Percentiles rank a stretch among this genome's conserved stretches.
phyloP scores from a whole-genome alignment of 1,140 invertebrate species.

The Lepidurus packardi region DNA sequence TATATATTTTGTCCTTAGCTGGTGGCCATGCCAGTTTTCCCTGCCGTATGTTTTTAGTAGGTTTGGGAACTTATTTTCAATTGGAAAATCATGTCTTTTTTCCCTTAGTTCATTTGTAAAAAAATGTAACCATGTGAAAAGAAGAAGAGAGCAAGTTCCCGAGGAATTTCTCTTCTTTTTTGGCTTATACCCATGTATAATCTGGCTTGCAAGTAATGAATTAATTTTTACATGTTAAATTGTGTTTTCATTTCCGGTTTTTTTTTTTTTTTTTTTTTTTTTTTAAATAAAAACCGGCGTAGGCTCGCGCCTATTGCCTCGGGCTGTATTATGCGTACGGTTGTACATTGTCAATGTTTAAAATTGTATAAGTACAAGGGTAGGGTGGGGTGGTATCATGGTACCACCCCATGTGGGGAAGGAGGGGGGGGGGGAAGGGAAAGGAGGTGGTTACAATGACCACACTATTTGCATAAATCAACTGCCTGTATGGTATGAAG shows the following conservation, averaged over 20 bases:
- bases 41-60: not conserved
- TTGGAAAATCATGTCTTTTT: not conserved
- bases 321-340: no score
- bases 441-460: no score
- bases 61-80: not conserved
- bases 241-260: not conserved
- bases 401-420: no score
- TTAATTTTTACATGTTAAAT: constrained; percentile 14
- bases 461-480: no score
- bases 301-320: no score
- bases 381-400: no score
- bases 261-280: no score
- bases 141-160: not conserved
- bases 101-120: not conserved
- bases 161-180: constrained; percentile 12
- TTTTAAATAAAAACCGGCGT: no score
- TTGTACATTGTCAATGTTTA: no score
- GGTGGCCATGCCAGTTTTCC: not conserved
- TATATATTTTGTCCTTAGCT: constrained; percentile 14
- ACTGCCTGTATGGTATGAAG: no score
- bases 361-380: no score
- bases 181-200: constrained; percentile 4
- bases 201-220: constrained; percentile 21
- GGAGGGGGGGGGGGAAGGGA: no score
- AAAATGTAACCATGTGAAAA: not conserved